Evolutionary conservation across 2,888 invertebrate species (phyloP), one percentile per base, ranked within the genome.

Genomic region (Allophyes oxyacanthae): DNA sequence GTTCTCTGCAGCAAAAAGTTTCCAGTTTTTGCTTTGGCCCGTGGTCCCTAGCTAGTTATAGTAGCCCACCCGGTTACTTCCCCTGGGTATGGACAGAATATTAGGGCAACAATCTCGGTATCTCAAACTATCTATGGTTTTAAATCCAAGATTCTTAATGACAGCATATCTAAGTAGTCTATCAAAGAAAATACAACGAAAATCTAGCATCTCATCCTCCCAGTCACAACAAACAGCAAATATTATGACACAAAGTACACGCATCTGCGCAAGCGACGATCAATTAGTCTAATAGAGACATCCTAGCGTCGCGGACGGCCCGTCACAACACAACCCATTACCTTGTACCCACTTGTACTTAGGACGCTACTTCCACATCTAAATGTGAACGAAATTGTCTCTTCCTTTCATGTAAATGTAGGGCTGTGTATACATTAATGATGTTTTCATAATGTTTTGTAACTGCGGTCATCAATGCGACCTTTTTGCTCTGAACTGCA

Each of bases 281-380:
- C 85, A 88, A 88, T 88, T 86, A 85, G 65, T 78, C 78, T 85
- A 89, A 88, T 88, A 86, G 86, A 82, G 72, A 86, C 91, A 87
- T 91, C 90, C 91, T 85, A 85, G 86, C 72, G 73, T 67, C 73
- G 79, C 75, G 70, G 75, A 77, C 70, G 64, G 62, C 69, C 87
- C 85, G 91, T 92, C 92, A 92, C 82, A 92, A 92, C 92, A 91
- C 84, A 81, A 78, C 81, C 83, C 83, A 86, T 87, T 88, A 79
- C 79, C 60, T 65, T 55, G 44, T 60, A 77, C 72, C 82, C 81
- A 80, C 85, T 84, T 84, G 82, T 80, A 81, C 88, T 87, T 85
- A 84, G 77, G 64, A 72, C 55, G 49, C 75, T 84, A 84, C 90
- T 91, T 91, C 89, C 89, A 87, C 82, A 78, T 79, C 78, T 77